Percentiles rank a stretch among this genome's conserved stretches.
phyloP scores from a whole-genome alignment of 1,140 invertebrate species.

The Chrysomallon squamiferum region DNA sequence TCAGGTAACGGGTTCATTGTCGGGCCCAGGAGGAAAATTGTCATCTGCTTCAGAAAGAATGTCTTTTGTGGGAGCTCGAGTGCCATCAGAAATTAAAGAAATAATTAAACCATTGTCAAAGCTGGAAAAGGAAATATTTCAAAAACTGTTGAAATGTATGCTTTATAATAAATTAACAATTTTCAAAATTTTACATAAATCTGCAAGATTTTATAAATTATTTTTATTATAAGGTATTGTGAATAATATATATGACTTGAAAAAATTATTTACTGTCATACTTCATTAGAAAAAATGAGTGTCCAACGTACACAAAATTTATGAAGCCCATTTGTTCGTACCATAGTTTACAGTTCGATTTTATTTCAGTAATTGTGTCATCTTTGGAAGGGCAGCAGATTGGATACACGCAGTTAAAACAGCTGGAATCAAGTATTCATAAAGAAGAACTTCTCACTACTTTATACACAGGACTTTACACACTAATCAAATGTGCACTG shows the following conservation, averaged over 20 bases:
- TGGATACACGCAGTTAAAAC: conserved; percentile 30
- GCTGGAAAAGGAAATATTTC: conserved; percentile 43
- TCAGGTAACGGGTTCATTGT: conserved; percentile 51
- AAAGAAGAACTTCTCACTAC: conserved; percentile 41
- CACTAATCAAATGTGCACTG: conserved; percentile 37
- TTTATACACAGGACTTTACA: conserved; percentile 42
- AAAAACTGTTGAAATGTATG: conserved; percentile 46
- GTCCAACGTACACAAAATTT: too few relatives aligned
- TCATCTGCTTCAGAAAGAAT: conserved; percentile 32
- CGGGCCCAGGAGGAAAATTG: conserved; percentile 38
- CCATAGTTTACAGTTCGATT: background rate
- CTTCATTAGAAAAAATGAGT: too few relatives aligned
- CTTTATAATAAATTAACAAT: background rate
- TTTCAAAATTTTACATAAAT: too few relatives aligned
- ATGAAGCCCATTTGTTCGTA: too few relatives aligned
- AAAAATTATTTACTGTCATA: too few relatives aligned
- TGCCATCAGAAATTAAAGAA: conserved; percentile 42
- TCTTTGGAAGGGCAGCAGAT: conserved; percentile 43
- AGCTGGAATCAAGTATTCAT: conserved; percentile 34
- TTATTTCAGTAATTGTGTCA: conserved; percentile 45
- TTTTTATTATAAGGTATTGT: too few relatives aligned
- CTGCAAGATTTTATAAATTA: too few relatives aligned
- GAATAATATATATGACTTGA: too few relatives aligned
- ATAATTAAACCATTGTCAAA: conserved; percentile 43
- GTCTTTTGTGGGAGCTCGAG: conserved; percentile 42